Evolutionary conservation across 2,113 vertebrate genomes (phyloP), one percentile per base, ranked within the genome.

Genomic region (Oncorhynchus gorbuscha): DNA sequence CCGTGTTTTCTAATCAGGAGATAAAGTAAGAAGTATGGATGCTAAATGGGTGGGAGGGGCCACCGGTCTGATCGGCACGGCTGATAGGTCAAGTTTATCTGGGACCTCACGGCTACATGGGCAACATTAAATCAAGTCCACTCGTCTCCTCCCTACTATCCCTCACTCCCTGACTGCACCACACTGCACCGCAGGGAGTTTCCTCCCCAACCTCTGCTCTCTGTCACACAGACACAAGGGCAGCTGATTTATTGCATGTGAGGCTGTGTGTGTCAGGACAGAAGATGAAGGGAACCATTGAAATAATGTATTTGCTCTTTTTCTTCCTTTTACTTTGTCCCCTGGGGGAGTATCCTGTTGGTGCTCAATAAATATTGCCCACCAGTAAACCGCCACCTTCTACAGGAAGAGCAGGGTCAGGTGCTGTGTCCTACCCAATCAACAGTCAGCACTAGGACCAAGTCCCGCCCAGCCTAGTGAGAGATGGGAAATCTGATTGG

Each of bases 1-100:
- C 78, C 76, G 75, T 76, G 73, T 66, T 86, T 72, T 79, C n/a
- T 48, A n/a, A 70, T 45, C 79, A 59, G 77, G 3, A 62, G 59
- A 62, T 9, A 62, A 22, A 5, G 75, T 73, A 76, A 51, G 45
- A 18, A 8, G 22, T 58, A 51, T 26, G 20, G 85, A 84, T 85
- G 83, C 81, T 84, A 83, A 86, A 89, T 80, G 77, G 81, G 82
- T 74, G 73, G 82, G 83, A 74, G 79, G 82, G 77, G 85, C 81
- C 88, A 83, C 87, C 87, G 87, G 86, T 89, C 67, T 22, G 86
- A 88, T 81, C 77, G 22, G 86, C 80, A 72, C 65, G 39, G 39
- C 39, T 45, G 39, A 12, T 45, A 45, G 39, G 82, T 85, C 83
- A 80, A 73, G 87, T 92, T 92, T 88, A 90, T 90, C 90, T 89